Conservation (phyloP, 2,797 vertebrate species). For the Clamator glandarius region DNA sequence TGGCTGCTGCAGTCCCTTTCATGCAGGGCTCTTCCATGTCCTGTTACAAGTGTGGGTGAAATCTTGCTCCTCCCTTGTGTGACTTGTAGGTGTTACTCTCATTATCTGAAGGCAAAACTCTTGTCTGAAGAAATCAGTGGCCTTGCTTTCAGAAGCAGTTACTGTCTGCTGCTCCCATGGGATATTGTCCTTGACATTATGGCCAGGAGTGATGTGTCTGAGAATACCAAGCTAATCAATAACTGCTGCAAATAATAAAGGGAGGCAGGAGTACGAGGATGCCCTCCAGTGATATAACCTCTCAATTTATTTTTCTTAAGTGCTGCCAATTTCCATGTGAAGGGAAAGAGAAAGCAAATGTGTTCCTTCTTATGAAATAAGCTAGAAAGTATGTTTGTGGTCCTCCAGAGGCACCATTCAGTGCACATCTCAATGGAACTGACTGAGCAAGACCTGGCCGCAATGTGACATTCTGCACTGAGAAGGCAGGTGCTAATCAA, state of each 20-base stretch:
- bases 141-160: neutral
- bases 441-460: neutral
- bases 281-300: too few relatives aligned
- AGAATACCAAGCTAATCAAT: too few relatives aligned
- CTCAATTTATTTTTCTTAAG: too few relatives aligned
- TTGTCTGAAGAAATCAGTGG: neutral
- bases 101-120: neutral
- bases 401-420: neutral
- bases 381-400: neutral
- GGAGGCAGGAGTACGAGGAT: too few relatives aligned
- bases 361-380: neutral
- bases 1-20: neutral
- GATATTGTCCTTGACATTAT: neutral
- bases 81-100: neutral
- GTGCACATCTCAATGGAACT: neutral
- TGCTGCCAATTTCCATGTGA: too few relatives aligned
- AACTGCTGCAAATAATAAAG: too few relatives aligned
- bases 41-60: neutral
- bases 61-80: neutral
- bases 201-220: too few relatives aligned
- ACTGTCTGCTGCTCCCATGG: neutral
- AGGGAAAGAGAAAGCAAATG: neutral
- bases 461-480: too few relatives aligned
- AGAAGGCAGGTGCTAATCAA: too few relatives aligned
- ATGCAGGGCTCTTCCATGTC: neutral